Conservation (phyloP, 2,113 vertebrate species). For the Raja brachyura region DNA sequence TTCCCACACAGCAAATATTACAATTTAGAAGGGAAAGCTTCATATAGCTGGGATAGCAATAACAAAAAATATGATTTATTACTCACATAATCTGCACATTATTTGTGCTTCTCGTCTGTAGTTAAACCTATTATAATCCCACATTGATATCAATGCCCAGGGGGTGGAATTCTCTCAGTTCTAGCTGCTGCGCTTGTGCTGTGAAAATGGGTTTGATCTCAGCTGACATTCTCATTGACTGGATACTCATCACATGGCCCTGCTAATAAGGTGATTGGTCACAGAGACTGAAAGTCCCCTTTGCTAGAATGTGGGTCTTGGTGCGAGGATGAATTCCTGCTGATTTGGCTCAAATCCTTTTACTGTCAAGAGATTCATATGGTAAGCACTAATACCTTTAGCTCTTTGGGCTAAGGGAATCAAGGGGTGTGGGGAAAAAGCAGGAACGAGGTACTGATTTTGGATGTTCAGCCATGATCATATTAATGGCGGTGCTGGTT, state of each 20-base stretch:
- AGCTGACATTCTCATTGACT: constrained; percentile 32
- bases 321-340: constrained; percentile 19
- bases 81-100: constrained; percentile 10
- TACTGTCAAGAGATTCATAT: neutral
- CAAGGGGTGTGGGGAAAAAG: too few species aligned
- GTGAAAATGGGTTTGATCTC: constrained; percentile 25
- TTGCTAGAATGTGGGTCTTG: constrained; percentile 1
- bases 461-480: too few species aligned
- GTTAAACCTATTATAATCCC: constrained; percentile 29
- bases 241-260: constrained; percentile 16
- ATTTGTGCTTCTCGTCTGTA: constrained; percentile 24
- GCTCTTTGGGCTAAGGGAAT: too few species aligned
- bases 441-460: too few species aligned
- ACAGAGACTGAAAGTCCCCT: neutral
- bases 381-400: neutral
- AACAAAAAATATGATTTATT: constrained; percentile 28
- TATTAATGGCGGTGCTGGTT: too few species aligned
- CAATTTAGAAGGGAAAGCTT: neutral
- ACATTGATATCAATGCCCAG: neutral
- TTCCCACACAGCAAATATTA: constrained; percentile 14
- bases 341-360: neutral
- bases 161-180: neutral
- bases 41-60: neutral
- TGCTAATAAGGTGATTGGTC: constrained; percentile 21
- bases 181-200: constrained; percentile 7